Conservation (phyloP, 2,888 invertebrate genomes). For the Esperia sulphurella region DNA sequence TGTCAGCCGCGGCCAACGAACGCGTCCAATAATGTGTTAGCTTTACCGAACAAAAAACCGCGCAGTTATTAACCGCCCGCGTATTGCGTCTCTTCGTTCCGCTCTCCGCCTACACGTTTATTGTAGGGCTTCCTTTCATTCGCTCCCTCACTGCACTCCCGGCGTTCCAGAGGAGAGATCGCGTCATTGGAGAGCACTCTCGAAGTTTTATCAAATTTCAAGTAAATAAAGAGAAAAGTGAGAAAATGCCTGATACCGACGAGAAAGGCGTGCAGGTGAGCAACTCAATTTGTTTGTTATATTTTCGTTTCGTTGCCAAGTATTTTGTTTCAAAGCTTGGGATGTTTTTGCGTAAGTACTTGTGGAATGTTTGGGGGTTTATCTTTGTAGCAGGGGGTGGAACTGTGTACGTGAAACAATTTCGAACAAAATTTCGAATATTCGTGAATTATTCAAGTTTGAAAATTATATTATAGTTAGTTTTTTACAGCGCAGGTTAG, state of each 20-base stretch:
- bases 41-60: not conserved
- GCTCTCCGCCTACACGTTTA: conserved; percentile 19
- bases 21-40: no score
- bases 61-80: not conserved
- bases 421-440: no score
- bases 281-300: no score
- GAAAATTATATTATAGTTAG: no score
- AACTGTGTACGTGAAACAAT: no score
- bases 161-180: conserved; percentile 16
- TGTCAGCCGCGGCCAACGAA: no score
- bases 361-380: not conserved
- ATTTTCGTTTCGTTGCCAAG: not conserved
- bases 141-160: conserved; percentile 26
- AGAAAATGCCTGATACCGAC: conserved; percentile 45
- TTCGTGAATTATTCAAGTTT: no score
- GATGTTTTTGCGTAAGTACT: not conserved
- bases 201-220: not conserved
- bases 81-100: conserved; percentile 18
- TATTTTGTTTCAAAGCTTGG: no score
- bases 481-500: no score
- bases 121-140: conserved; percentile 15
- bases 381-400: no score
- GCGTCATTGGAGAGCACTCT: conserved; percentile 7
- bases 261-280: conserved; percentile 56
- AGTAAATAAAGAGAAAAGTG: conserved; percentile 3